Evolutionary conservation across 2,113 vertebrate species (phyloP), one percentile per base, ranked within the genome.

Genomic region (Salvelinus sp.): DNA sequence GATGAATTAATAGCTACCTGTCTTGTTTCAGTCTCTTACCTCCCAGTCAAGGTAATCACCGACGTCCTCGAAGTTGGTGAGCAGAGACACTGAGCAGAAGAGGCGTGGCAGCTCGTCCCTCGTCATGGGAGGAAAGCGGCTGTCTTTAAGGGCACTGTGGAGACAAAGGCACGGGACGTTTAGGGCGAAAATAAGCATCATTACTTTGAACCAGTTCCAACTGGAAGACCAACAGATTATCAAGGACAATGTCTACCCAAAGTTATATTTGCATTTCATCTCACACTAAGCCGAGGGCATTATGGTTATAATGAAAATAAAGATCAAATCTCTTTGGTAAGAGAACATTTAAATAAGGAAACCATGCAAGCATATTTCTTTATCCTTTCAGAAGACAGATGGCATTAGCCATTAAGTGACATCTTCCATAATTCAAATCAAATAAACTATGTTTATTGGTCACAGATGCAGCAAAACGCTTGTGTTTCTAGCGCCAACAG

Each of bases 61-160:
- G 81, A 98, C 98, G 90, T 99, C 98, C 94, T 99, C 98, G 92
- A 99, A 99, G 94, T 99, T 99, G 94, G 98, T 99, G 93, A 99
- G 98, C 86, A 99, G 97, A 96, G 98, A 99, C 92, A 99, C 98
- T 94, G 98, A 99, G 95, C 98, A 99, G 96, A 97, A 98, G 92
- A 99, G 97, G 93, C 98, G 96, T 85, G 97, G 97, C 94, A 99
- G 93, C 95, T 99, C 98, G 86, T 99, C 98, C 96, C 97, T 97
- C 91, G 98, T 99, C 98, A 99, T 97, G 83, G 98, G 97, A 93
- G 98, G 98, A 80, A 99, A 99, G 92, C 98, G 97, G 95, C 98
- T 99, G 95, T 99, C 98, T 97, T 99, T 99, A 99, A 99, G 98
- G 97, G 98, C 98, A 98, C 98, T 99, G 95, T 84, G 88, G 81